Conservation (phyloP, 2,888 invertebrate species). For the Meteorus colon region DNA sequence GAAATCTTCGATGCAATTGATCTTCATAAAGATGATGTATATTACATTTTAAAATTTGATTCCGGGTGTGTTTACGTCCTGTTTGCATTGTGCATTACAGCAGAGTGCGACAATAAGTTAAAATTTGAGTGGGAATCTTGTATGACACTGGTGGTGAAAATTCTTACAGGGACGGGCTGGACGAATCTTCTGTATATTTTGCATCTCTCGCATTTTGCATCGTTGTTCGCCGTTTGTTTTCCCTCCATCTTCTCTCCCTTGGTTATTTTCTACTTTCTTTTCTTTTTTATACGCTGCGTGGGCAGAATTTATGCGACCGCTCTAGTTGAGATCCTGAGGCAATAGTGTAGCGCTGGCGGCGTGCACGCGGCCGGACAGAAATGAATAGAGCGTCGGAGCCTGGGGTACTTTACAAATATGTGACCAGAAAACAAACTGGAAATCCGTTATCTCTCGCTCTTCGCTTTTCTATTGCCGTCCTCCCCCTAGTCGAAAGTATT, state of each 20-base stretch:
- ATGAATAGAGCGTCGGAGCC: constrained; percentile 66
- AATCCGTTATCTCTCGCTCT: constrained; percentile 42
- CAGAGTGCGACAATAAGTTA: not conserved
- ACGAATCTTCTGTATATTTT: constrained; percentile 9
- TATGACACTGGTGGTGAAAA: not conserved
- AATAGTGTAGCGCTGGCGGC: constrained; percentile 50
- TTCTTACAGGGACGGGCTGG: not conserved
- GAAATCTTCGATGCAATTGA: no score
- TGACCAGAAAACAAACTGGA: constrained; percentile 68
- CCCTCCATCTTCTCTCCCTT: constrained; percentile 10
- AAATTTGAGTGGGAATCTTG: not conserved
- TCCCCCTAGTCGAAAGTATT: not conserved
- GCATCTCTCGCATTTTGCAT: not conserved
- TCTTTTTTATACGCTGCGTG: constrained; percentile 62
- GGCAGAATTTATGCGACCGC: constrained; percentile 63
- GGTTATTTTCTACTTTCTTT: constrained; percentile 27
- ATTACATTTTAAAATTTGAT: no score
- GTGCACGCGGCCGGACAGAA: constrained; percentile 59
- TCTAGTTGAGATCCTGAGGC: constrained; percentile 51
- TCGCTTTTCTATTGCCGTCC: constrained; percentile 33
- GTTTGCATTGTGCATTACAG: not conserved
- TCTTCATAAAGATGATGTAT: no score
- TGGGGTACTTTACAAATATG: constrained; percentile 70
- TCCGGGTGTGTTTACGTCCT: not conserved
- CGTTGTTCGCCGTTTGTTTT: constrained; percentile 24